Evolutionary conservation across 2,888 invertebrate species (phyloP), one percentile per base, ranked within the genome.

Genomic region (Yponomeuta malinellus): DNA sequence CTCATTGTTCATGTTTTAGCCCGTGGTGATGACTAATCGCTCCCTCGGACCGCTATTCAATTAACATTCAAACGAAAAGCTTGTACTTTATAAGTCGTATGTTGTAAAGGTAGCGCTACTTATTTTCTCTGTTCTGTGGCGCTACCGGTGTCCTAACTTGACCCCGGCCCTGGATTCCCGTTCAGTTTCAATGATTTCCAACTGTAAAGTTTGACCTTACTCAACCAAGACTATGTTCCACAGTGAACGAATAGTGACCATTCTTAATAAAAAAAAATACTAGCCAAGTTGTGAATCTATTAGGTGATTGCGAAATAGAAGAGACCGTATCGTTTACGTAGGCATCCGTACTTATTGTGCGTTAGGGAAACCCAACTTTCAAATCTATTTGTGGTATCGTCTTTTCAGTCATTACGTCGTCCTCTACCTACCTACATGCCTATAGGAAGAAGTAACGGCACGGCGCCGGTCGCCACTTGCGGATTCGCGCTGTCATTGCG

Each of bases 401-500:
- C 52, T 59, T 59, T 59, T 15, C 52, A 12, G 52, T 5, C 15
- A 59, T 12, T 12, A 59, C 52, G 52, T 59, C 5, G 12, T 59
- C 15, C 15, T 59, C 43, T 8, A 43, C 43, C 43, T 29, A 48
- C 68, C 10, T 68, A 68, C 23, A n/a, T n/a, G n/a, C n/a, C 67
- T 15, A 67, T 12, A 63, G 23, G 64, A 52, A 63, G 71, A 68
- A 66, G 43, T 73, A 73, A 73, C 73, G 73, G 73, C 63, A 23
- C n/a, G 33, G 29, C 70, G 64, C 64, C 70, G 63, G 64, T 64
- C 64, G 33, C 48, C 65, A 70, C 70, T 70, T 48, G 68, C 52
- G 48, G 68, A 68, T 68, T 68, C 48, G 29, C 15, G 83, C 81
- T 83, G 82, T 79, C 74, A 75, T 77, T 78, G 80, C 85, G 81